Evolutionary conservation across 2,113 vertebrate genomes (phyloP).

Genomic region (Scomber colias): DNA sequence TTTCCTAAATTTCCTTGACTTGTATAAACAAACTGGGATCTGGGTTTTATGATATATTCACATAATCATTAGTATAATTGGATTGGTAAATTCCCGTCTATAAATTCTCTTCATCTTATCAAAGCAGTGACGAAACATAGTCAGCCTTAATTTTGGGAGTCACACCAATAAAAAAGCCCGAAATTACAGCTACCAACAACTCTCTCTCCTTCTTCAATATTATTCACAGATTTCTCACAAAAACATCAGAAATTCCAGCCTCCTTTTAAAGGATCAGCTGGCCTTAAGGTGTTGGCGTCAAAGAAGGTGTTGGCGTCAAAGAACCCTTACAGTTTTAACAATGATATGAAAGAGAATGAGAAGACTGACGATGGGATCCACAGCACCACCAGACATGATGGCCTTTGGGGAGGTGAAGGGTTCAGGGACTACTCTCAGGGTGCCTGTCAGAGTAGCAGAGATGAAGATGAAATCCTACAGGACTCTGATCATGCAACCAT

Average conservation of each 20-base stretch:
- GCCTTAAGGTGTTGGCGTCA: slow-evolving; percentile 50
- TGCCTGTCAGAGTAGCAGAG: slow-evolving; percentile 71
- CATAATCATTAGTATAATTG: not conserved
- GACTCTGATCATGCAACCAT: slow-evolving; percentile 39
- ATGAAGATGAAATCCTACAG: slow-evolving; percentile 74
- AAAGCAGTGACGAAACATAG: not conserved
- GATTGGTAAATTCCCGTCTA: not conserved
- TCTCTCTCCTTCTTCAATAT: slow-evolving; percentile 3
- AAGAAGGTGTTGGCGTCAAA: slow-evolving; percentile 53
- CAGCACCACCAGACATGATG: slow-evolving; percentile 44
- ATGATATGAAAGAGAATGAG: slow-evolving; percentile 61
- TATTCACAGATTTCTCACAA: slow-evolving; percentile 78
- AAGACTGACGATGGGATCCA: slow-evolving; percentile 15
- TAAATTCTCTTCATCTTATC: not conserved
- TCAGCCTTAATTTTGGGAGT: not conserved
- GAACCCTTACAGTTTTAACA: slow-evolving; percentile 60
- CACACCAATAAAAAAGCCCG: not conserved
- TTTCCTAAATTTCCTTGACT: slow-evolving; percentile 27
- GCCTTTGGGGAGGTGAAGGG: slow-evolving; percentile 59
- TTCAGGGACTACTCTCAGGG: slow-evolving; percentile 61
- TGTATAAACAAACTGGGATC: not conserved
- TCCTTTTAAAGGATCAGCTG: slow-evolving; percentile 72
- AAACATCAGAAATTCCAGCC: slow-evolving; percentile 75
- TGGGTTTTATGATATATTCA: slow-evolving; percentile 24
- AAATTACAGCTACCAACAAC: not conserved